Conservation (phyloP, 92 coral and sea anemone genomes). For the Porites rus region DNA sequence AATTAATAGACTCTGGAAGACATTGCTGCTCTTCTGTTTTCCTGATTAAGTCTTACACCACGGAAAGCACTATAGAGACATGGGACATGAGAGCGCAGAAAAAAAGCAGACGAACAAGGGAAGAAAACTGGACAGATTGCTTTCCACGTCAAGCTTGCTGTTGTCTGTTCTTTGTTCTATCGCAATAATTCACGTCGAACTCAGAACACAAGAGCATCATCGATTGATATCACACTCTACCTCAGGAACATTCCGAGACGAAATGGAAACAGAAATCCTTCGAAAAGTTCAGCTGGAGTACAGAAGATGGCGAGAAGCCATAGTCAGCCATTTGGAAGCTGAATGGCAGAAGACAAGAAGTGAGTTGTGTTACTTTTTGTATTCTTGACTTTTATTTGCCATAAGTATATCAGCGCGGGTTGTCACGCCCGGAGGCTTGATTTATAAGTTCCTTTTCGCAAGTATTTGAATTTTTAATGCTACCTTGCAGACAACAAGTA, state of each 20-base stretch:
- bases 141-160: slow-evolving; percentile 28
- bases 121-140: background rate
- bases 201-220: slow-evolving; percentile 35
- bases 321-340: background rate
- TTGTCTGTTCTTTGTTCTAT: slow-evolving; percentile 46
- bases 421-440: too few relatives aligned
- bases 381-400: background rate
- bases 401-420: too few relatives aligned
- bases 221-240: slow-evolving; percentile 28
- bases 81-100: background rate
- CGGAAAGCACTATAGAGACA: background rate
- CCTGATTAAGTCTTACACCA: background rate
- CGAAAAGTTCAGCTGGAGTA: background rate
- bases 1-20: background rate
- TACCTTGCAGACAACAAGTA: too few relatives aligned
- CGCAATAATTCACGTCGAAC: slow-evolving; percentile 42
- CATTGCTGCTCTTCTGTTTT: background rate
- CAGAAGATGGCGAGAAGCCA: background rate
- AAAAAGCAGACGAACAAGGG: background rate
- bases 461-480: too few relatives aligned
- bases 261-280: slow-evolving; percentile 21
- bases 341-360: background rate
- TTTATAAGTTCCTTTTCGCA: too few relatives aligned
- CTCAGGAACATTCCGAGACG: slow-evolving; percentile 10
- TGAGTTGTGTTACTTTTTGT: background rate